These are phyloP conservation scores for Trichogramma pretiosum DNA, from an alignment of 1,140 invertebrate species.

Conservation along the genomic window DNA sequence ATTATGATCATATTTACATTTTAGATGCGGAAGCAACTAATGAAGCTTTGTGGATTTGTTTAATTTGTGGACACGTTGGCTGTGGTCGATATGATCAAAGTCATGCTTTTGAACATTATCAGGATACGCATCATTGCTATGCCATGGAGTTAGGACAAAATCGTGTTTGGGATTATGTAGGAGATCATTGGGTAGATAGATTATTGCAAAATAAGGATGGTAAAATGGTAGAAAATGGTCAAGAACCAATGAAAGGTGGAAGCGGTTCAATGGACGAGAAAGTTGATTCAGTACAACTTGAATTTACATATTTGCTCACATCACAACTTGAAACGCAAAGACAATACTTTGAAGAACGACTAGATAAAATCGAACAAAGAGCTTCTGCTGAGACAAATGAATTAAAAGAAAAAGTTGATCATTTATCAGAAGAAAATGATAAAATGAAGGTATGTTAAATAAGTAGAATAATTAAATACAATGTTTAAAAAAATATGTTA, in stretches of 20 bases:
- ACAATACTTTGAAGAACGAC: conserved; percentile 81
- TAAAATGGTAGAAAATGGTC: conserved; percentile 72
- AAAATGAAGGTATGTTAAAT: conserved; percentile 33
- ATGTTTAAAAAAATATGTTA: conserved; percentile 1
- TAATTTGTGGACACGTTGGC: conserved; percentile 97
- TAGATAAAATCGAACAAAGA: conserved; percentile 53
- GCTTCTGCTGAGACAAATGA: conserved; percentile 45
- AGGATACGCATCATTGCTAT: conserved; percentile 92
- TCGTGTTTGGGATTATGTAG: conserved; percentile 95
- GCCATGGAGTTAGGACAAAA: conserved; percentile 92
- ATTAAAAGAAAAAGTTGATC: conserved; percentile 47
- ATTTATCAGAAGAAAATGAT: conserved; percentile 35
- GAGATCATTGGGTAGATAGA: conserved; percentile 95
- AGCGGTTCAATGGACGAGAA: conserved; percentile 67
- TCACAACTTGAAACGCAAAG: conserved; percentile 93
- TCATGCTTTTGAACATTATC: conserved; percentile 78
- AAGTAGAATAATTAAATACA: conserved; percentile 6
- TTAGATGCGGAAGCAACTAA: conserved; percentile 44
- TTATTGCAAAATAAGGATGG: conserved; percentile 97
- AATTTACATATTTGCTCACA: conserved; percentile 95
- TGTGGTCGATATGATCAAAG: conserved; percentile 67
- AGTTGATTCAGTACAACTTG: conserved; percentile 84
- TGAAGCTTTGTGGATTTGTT: conserved; percentile 94
- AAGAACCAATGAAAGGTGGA: conserved; percentile 41
- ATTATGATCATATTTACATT: neutral